Base-by-base conservation (phyloP, 2,888 invertebrate genomes). In the Cataglyphis rosenhaueri region DNA sequence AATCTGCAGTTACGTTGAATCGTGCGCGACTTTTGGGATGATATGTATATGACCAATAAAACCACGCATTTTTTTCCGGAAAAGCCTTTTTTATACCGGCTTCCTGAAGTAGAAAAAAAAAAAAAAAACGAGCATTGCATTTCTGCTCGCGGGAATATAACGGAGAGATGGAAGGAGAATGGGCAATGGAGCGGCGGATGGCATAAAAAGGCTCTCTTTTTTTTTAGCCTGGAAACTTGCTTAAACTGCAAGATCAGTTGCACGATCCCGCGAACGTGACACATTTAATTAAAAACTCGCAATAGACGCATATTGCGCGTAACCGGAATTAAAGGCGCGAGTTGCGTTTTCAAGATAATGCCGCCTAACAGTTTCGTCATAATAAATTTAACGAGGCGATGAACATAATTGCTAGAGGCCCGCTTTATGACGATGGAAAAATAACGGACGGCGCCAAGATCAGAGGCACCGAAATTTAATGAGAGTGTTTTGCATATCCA, bases 231-330 rank as follows among this genome's bases (percentile, higher is more conserved):
- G 64, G 74, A 76, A 81, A 48, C 82, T 70, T 64, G 85, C 70
- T 61, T 61, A 41, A 81, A 82, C 79, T 81, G 68, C 76, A 55
- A 81, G 79, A 83, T 87, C 84, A 52, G 84, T 62, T 70, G 78
- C 68, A 15, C 52, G 66, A 73, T 35, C 48, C 78, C 38, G 57
- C 64, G 61, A 64, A 74, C 62, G 64, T 84, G 62, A 79, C 75
- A 61, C 75, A 84, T 87, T 87, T 87, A 87, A 87, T 87, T 87
- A 87, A 87, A 87, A 87, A 75, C 82, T 59, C 83, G 38, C 21
- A 83, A 78, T 62, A 59, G 41, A 32, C 74, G n/a, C 41, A 35
- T 79, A 87, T 87, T 68, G 82, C 64, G 52, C 18, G 59, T 65
- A 62, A 52, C 64, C 70, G 44, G 57, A 76, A 76, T 62, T 84